Conservation (phyloP, 2,797 vertebrate genomes). For the Amniataba percoides region DNA sequence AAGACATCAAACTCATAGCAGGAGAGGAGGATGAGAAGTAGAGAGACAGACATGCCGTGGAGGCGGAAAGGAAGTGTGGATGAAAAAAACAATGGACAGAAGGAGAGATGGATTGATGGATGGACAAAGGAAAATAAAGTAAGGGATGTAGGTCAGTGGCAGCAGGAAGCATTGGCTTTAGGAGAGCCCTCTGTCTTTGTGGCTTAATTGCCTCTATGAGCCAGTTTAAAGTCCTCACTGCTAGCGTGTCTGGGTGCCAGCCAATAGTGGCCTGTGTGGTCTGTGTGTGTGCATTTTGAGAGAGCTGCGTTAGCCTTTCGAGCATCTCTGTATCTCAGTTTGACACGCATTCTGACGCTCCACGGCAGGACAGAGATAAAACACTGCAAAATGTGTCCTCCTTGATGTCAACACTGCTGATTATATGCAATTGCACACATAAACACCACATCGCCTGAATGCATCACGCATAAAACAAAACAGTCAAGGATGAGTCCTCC, state of each 20-base stretch:
- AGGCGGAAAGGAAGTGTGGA: constrained; percentile 30
- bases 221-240: constrained; percentile 67
- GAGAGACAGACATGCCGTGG: constrained; percentile 15
- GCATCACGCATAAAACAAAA: constrained; percentile 25
- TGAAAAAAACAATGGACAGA: constrained; percentile 44
- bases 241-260: constrained; percentile 55
- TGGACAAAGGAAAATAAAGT: constrained; percentile 32
- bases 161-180: constrained; percentile 69
- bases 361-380: constrained; percentile 37
- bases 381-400: constrained; percentile 1
- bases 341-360: constrained; percentile 32
- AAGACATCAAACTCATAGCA: constrained; percentile 58
- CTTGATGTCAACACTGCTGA: constrained; percentile 22
- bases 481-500: constrained; percentile 7
- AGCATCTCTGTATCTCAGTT: constrained; percentile 35
- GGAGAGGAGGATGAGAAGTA: constrained; percentile 47
- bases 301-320: constrained; percentile 28
- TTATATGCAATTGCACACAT: constrained; percentile 14
- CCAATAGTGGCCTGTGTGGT: constrained; percentile 45
- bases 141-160: constrained; percentile 62
- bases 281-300: constrained; percentile 30
- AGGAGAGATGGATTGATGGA: constrained; percentile 49
- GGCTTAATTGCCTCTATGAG: constrained; percentile 66
- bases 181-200: constrained; percentile 64
- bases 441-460: constrained; percentile 20